phyloP scores from a whole-genome alignment of 2,888 invertebrate genomes.

The Zygaena filipendulae region DNA sequence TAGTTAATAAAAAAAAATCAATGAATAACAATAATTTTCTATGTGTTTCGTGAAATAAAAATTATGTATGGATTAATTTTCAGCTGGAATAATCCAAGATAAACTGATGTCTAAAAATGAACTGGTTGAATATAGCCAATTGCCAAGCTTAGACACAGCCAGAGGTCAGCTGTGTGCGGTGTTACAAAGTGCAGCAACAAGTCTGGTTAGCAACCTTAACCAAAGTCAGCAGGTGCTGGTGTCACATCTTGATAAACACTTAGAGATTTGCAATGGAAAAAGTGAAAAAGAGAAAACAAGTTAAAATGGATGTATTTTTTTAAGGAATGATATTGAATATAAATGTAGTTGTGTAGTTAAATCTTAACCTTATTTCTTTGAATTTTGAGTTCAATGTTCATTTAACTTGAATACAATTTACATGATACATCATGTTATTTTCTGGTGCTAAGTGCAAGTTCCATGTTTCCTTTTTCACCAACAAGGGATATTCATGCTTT shows the following conservation, averaged over 20 bases:
- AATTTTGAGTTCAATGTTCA: too few species aligned
- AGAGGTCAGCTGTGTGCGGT: constrained; percentile 76
- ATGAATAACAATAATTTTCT: too few species aligned
- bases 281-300: constrained; percentile 17
- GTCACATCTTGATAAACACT: constrained; percentile 72
- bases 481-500: too few species aligned
- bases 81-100: constrained; percentile 80
- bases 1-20: too few species aligned
- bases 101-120: constrained; percentile 76
- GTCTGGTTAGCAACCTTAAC: constrained; percentile 73
- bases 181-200: constrained; percentile 72
- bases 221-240: constrained; percentile 76
- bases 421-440: too few species aligned
- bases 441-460: too few species aligned
- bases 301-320: constrained; percentile 17
- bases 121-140: constrained; percentile 71
- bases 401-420: too few species aligned
- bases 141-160: constrained; percentile 73
- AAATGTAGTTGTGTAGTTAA: constrained; percentile 12
- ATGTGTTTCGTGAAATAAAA: too few species aligned
- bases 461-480: too few species aligned
- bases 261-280: constrained; percentile 31
- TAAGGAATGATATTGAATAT: constrained; percentile 16
- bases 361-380: too few species aligned
- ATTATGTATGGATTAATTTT: too few species aligned